These are phyloP conservation scores for Lasioglossum pauxillum DNA, from an alignment of 2,888 invertebrate species.

Conservation along the genomic window DNA sequence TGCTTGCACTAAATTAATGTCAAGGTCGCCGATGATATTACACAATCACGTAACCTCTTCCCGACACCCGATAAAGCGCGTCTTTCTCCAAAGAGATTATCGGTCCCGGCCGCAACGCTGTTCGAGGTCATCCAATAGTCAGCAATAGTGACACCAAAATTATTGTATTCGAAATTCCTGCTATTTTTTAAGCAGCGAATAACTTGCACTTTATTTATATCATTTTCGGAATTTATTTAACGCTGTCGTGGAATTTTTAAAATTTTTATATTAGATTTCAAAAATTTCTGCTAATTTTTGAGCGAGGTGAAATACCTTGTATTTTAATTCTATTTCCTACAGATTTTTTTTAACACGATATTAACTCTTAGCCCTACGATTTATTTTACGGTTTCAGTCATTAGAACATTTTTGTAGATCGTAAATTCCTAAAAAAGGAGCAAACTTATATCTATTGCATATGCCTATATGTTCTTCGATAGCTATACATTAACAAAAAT, in stretches of 20 bases:
- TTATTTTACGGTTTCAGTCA: too few species aligned
- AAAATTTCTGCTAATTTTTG: neutral
- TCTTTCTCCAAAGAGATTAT: slow-evolving; percentile 18
- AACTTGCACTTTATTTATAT: neutral
- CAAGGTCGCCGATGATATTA: slow-evolving; percentile 37
- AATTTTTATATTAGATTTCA: neutral
- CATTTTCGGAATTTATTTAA: too few species aligned
- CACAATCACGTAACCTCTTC: slow-evolving; percentile 37
- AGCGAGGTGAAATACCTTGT: too few species aligned
- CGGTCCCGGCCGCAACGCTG: slow-evolving; percentile 13
- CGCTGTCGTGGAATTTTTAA: neutral
- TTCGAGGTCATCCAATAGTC: neutral
- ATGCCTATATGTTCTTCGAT: too few species aligned
- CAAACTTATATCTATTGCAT: too few species aligned
- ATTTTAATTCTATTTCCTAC: neutral
- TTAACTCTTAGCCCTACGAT: too few species aligned
- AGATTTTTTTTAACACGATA: neutral
- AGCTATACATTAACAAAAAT: too few species aligned
- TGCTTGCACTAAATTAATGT: slow-evolving; percentile 39
- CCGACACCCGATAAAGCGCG: slow-evolving; percentile 31
- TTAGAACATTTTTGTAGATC: too few species aligned
- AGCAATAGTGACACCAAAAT: neutral
- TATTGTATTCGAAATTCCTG: neutral
- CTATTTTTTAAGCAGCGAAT: neutral
- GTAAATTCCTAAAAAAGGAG: too few species aligned